phyloP scores from a whole-genome alignment of 2,797 vertebrate species.

The Anabas testudineus region DNA sequence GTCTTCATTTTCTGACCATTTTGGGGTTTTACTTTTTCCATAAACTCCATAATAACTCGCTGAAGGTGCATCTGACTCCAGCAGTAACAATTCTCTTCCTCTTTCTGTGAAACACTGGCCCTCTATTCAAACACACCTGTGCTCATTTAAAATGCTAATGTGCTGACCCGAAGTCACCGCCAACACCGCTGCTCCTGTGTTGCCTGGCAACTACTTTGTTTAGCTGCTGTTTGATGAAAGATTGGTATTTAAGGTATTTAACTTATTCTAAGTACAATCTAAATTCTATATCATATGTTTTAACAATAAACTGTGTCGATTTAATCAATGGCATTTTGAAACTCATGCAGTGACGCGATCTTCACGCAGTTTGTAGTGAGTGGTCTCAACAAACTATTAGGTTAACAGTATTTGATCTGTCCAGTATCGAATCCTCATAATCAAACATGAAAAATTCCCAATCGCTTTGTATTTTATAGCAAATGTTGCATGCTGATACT shows the following conservation, averaged over 20 bases:
- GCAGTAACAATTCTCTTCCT: not conserved
- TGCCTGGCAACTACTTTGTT: slow-evolving; percentile 46
- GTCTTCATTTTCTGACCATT: not conserved
- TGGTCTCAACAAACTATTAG: too few species aligned
- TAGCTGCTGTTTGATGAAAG: not conserved
- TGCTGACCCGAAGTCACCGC: slow-evolving; percentile 5
- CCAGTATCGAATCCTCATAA: too few species aligned
- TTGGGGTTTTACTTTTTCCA: not conserved
- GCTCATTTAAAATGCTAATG: slow-evolving; percentile 30
- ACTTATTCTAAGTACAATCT: not conserved
- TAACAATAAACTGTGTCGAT: not conserved
- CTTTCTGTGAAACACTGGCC: not conserved
- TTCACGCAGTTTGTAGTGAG: too few species aligned
- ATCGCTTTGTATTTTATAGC: too few species aligned
- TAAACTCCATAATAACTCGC: not conserved
- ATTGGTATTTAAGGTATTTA: too few species aligned
- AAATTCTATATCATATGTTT: not conserved
- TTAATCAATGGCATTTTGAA: too few species aligned
- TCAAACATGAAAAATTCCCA: too few species aligned
- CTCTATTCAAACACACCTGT: slow-evolving; percentile 8
- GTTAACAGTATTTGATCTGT: too few species aligned
- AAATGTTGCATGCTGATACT: too few species aligned
- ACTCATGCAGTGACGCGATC: too few species aligned
- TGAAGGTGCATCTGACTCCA: not conserved
- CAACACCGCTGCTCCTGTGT: slow-evolving; percentile 12